These are phyloP conservation scores for Drosophila subquinaria DNA, from an alignment of 2,888 invertebrate species.

Conservation along the genomic window DNA sequence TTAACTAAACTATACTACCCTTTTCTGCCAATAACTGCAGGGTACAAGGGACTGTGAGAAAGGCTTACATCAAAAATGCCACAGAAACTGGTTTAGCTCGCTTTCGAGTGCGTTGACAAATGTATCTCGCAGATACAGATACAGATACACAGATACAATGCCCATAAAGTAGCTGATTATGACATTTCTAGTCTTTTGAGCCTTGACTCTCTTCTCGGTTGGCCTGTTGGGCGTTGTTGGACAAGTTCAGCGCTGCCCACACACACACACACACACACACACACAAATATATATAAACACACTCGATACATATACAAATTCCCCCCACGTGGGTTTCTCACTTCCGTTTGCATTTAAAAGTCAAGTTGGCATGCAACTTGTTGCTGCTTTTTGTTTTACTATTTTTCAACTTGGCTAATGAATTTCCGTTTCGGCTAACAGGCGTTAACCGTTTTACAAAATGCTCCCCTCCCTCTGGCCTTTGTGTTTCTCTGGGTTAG, in stretches of 20 bases:
- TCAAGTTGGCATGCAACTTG: slow-evolving; percentile 25
- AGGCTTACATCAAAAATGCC: slow-evolving; percentile 53
- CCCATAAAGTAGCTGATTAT: slow-evolving; percentile 45
- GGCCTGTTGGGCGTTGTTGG: slow-evolving; percentile 38
- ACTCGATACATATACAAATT: neutral
- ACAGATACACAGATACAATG: slow-evolving; percentile 37
- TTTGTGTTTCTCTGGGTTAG: slow-evolving; percentile 53
- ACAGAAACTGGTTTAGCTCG: slow-evolving; percentile 64
- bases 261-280: slow-evolving; percentile 15
- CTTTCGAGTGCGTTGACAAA: slow-evolving; percentile 55
- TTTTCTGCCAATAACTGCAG: neutral
- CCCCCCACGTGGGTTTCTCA: slow-evolving; percentile 60
- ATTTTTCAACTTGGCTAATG: slow-evolving; percentile 69
- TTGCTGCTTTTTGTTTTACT: slow-evolving; percentile 5
- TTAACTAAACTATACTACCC: neutral
- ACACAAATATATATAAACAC: slow-evolving; percentile 13
- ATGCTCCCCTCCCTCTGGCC: neutral
- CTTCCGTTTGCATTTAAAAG: slow-evolving; percentile 64
- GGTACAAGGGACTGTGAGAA: slow-evolving; percentile 26
- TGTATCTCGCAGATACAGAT: slow-evolving; percentile 61
- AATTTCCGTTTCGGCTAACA: slow-evolving; percentile 70
- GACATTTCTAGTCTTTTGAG: slow-evolving; percentile 29
- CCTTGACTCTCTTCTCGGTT: slow-evolving; percentile 62
- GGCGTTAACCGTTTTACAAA: slow-evolving; percentile 43
- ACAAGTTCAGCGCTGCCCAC: slow-evolving; percentile 56